These are phyloP conservation scores for Sebastes hubbsi DNA, from an alignment of 2,797 vertebrate species.

Conservation along the genomic window DNA sequence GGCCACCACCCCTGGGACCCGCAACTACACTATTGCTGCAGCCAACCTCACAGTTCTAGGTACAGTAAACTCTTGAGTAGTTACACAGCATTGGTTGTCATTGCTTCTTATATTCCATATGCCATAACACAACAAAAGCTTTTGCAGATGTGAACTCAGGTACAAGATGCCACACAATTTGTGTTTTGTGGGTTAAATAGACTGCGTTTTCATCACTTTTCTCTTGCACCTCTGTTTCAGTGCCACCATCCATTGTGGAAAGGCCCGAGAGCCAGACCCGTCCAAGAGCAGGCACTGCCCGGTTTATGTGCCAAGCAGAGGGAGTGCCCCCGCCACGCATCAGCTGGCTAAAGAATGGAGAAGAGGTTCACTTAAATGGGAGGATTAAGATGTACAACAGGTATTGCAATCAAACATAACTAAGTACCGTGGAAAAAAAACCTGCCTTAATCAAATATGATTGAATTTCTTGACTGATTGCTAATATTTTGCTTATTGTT, in stretches of 20 bases:
- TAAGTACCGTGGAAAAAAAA: not conserved
- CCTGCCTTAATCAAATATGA: not conserved
- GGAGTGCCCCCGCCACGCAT: conserved; percentile 91
- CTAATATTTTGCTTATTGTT: not conserved
- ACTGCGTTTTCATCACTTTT: conserved; percentile 10
- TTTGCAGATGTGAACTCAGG: not conserved
- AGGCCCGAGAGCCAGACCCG: conserved; percentile 95
- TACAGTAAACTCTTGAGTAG: conserved; percentile 62
- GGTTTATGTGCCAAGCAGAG: conserved; percentile 95
- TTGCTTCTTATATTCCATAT: not conserved
- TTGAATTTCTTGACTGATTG: not conserved
- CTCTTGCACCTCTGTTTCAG: conserved; percentile 68
- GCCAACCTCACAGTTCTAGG: conserved; percentile 91
- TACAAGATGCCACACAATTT: not conserved
- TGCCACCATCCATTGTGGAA: conserved; percentile 92
- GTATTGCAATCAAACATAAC: conserved; percentile 65
- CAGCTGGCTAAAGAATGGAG: conserved; percentile 96
- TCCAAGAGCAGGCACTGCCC: conserved; percentile 95
- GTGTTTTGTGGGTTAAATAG: not conserved
- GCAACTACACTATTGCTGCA: conserved; percentile 92
- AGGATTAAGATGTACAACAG: conserved; percentile 99
- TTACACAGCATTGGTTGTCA: not conserved
- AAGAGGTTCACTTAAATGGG: conserved; percentile 92
- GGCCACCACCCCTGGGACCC: conserved; percentile 93
- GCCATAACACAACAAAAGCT: not conserved